phyloP scores from a whole-genome alignment of 35 echinoderm and acorn worm genomes.

The Patiria miniata region DNA sequence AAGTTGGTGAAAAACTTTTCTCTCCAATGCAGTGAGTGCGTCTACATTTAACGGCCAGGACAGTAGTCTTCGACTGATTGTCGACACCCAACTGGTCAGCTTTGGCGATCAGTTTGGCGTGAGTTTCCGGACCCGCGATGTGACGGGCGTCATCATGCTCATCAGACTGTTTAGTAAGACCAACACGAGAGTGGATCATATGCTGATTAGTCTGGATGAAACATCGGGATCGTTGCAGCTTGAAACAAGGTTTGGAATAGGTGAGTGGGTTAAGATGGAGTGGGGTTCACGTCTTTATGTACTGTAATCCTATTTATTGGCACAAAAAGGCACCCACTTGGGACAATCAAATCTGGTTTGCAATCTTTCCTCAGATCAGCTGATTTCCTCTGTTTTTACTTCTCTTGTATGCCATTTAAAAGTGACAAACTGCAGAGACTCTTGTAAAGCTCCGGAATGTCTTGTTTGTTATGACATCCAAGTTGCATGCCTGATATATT shows the following conservation, averaged over 20 bases:
- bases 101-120: slow-evolving; percentile 86
- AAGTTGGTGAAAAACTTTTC: not conserved
- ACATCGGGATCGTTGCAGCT: slow-evolving; percentile 37
- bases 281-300: too few species aligned
- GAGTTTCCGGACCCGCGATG: slow-evolving; percentile 82
- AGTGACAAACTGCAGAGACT: too few species aligned
- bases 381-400: too few species aligned
- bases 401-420: too few species aligned
- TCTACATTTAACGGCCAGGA: slow-evolving; percentile 75
- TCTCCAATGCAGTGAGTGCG: slow-evolving; percentile 50
- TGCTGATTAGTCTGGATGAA: slow-evolving; percentile 38
- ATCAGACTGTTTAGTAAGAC: slow-evolving; percentile 62
- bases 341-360: too few species aligned
- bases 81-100: slow-evolving; percentile 66
- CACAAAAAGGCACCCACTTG: too few species aligned
- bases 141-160: slow-evolving; percentile 68
- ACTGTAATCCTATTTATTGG: too few species aligned
- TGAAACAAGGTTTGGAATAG: slow-evolving; percentile 72
- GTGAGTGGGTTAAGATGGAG: slow-evolving; percentile 38
- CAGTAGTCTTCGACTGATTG: slow-evolving; percentile 63
- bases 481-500: too few species aligned
- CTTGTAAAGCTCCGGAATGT: too few species aligned
- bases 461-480: too few species aligned
- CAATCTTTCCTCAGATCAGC: too few species aligned
- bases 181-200: slow-evolving; percentile 54